Conservation (phyloP, 2,797 vertebrate species). For the Anabas testudineus region DNA sequence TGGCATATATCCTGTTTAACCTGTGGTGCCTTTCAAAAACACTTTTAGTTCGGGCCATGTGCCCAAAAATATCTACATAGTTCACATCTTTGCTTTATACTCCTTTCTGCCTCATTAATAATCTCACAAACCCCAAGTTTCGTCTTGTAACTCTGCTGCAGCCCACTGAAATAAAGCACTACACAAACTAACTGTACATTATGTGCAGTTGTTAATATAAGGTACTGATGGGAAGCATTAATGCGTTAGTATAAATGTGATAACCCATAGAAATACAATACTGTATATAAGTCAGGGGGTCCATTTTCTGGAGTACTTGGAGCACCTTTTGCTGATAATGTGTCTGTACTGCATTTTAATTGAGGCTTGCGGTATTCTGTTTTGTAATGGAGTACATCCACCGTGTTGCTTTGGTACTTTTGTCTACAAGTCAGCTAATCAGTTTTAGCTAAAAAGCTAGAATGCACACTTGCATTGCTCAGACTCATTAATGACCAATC, state of each 20-base stretch:
- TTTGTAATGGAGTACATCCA: not conserved
- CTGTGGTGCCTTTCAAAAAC: too few relatives aligned
- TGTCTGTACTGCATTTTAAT: not conserved
- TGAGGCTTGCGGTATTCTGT: too few relatives aligned
- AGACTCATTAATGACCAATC: conserved; percentile 2
- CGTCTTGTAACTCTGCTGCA: not conserved
- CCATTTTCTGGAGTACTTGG: too few relatives aligned
- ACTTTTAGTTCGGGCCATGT: too few relatives aligned
- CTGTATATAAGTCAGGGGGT: not conserved
- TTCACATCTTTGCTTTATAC: not conserved
- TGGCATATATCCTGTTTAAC: too few relatives aligned
- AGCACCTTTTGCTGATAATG: not conserved
- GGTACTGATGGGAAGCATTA: not conserved
- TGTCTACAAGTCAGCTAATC: too few relatives aligned
- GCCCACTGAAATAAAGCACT: not conserved
- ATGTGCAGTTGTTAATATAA: not conserved
- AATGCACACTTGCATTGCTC: not conserved
- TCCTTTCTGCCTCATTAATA: not conserved
- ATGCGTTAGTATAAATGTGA: not conserved
- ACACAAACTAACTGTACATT: not conserved
- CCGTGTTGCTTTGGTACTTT: not conserved
- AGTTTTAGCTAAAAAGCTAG: too few relatives aligned
- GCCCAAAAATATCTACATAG: too few relatives aligned
- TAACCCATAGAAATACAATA: not conserved
- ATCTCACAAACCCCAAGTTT: not conserved